Conservation (phyloP, 2,797 vertebrate species). For the Parotocinclus haroldoi region DNA sequence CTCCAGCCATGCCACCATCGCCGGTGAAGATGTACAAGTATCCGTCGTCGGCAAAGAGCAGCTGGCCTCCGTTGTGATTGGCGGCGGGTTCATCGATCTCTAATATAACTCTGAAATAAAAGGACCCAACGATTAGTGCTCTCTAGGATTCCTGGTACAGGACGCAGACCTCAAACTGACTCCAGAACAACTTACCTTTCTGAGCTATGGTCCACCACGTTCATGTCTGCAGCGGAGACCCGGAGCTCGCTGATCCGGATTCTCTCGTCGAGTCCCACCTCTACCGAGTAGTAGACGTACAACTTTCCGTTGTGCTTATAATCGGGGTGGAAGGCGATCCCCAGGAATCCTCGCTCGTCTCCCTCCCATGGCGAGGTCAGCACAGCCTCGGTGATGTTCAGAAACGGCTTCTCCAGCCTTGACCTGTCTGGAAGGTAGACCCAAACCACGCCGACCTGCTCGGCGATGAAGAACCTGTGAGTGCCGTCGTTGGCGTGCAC, state of each 20-base stretch:
- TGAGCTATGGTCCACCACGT: slow-evolving; percentile 84
- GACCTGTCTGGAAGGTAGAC: slow-evolving; percentile 82
- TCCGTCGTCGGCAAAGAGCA: slow-evolving; percentile 88
- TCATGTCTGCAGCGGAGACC: slow-evolving; percentile 82
- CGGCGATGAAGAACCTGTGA: slow-evolving; percentile 89
- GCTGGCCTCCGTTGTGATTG: slow-evolving; percentile 92
- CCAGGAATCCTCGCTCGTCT: slow-evolving; percentile 91
- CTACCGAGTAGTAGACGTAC: slow-evolving; percentile 92
- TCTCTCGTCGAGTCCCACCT: slow-evolving; percentile 80
- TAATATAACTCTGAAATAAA: slow-evolving; percentile 79
- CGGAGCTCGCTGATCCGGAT: slow-evolving; percentile 94
- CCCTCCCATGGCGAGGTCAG: slow-evolving; percentile 95
- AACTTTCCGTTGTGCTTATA: slow-evolving; percentile 85
- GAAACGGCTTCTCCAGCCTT: slow-evolving; percentile 80
- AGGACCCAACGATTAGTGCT: neutral
- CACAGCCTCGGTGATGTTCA: slow-evolving; percentile 85
- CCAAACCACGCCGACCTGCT: slow-evolving; percentile 94
- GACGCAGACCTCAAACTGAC: no score
- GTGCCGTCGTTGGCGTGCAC: slow-evolving; percentile 88
- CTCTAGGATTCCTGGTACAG: no score
- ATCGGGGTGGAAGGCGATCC: slow-evolving; percentile 85
- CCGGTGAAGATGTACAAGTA: slow-evolving; percentile 95
- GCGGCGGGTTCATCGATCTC: slow-evolving; percentile 94
- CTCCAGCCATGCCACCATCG: slow-evolving; percentile 95
- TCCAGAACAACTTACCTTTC: slow-evolving; percentile 80